Evolutionary conservation across 2,888 invertebrate genomes (phyloP).

Genomic region (Xanthostigma xanthostigma): DNA sequence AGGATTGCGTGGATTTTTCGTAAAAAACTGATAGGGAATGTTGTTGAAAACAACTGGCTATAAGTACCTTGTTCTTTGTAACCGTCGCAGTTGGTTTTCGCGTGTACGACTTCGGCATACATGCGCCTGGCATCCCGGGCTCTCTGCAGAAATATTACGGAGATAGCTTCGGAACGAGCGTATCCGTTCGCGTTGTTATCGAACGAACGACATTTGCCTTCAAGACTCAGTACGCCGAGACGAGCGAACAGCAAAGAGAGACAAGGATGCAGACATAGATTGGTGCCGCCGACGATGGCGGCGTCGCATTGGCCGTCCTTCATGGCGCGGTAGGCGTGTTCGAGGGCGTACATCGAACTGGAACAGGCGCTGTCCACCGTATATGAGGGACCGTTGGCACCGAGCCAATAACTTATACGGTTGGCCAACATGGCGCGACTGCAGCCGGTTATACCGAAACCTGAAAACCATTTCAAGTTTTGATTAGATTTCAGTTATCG

Average conservation of each 20-base stretch:
- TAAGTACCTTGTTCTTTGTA: slow-evolving; percentile 23
- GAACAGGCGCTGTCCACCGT: slow-evolving; percentile 88
- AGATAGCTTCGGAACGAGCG: slow-evolving; percentile 66
- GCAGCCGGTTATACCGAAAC: slow-evolving; percentile 5
- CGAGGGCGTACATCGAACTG: slow-evolving; percentile 78
- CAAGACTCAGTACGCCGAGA: slow-evolving; percentile 62
- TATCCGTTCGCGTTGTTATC: slow-evolving; percentile 74
- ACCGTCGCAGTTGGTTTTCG: slow-evolving; percentile 26
- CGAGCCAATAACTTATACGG: slow-evolving; percentile 77
- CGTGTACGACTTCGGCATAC: slow-evolving; percentile 28
- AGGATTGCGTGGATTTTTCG: no score
- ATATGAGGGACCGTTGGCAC: slow-evolving; percentile 78
- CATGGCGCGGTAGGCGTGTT: slow-evolving; percentile 64
- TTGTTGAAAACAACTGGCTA: not conserved
- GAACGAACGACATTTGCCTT: slow-evolving; percentile 83
- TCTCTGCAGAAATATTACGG: slow-evolving; percentile 56
- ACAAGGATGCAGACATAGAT: slow-evolving; percentile 74
- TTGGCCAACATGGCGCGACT: slow-evolving; percentile 61
- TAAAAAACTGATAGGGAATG: no score
- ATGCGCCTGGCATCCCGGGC: slow-evolving; percentile 32
- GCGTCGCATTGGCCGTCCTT: slow-evolving; percentile 70
- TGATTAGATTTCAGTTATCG: no score
- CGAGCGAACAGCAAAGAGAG: slow-evolving; percentile 76
- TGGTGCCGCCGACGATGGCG: slow-evolving; percentile 80
- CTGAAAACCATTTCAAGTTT: no score